Evolutionary conservation across 2,113 vertebrate genomes (phyloP).

Genomic region (Pristiophorus japonicus): DNA sequence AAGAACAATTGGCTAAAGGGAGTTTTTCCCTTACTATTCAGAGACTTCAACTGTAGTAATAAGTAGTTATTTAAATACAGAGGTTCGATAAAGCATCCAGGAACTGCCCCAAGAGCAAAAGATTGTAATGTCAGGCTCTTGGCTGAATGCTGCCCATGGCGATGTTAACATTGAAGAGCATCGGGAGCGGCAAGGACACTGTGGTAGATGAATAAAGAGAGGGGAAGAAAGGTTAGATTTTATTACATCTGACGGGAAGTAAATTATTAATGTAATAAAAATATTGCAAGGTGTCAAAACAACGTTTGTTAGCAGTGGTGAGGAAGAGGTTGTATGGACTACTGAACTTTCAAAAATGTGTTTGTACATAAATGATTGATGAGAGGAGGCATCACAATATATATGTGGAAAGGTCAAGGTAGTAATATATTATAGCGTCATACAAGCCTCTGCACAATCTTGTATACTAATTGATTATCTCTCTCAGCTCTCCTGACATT

Average conservation of each 20-base stretch:
- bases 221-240: not conserved
- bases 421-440: not conserved
- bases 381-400: not conserved
- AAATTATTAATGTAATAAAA: slow-evolving; percentile 29
- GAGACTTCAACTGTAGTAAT: not conserved
- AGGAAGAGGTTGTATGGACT: not conserved
- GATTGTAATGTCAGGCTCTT: not conserved
- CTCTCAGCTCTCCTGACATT: not conserved
- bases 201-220: not conserved
- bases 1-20: slow-evolving; percentile 17
- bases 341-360: not conserved
- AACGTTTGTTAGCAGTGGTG: not conserved
- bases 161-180: not conserved
- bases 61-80: not conserved
- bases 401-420: slow-evolving; percentile 26
- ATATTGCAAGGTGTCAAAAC: not conserved
- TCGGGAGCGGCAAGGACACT: no score
- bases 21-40: not conserved
- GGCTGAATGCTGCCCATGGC: not conserved
- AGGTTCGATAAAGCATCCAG: not conserved
- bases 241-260: not conserved
- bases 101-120: not conserved
- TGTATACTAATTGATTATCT: not conserved
- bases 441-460: not conserved
- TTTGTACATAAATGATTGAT: slow-evolving; percentile 23